Conservation (phyloP, 2,113 vertebrate genomes). For the Rhea pennata region DNA sequence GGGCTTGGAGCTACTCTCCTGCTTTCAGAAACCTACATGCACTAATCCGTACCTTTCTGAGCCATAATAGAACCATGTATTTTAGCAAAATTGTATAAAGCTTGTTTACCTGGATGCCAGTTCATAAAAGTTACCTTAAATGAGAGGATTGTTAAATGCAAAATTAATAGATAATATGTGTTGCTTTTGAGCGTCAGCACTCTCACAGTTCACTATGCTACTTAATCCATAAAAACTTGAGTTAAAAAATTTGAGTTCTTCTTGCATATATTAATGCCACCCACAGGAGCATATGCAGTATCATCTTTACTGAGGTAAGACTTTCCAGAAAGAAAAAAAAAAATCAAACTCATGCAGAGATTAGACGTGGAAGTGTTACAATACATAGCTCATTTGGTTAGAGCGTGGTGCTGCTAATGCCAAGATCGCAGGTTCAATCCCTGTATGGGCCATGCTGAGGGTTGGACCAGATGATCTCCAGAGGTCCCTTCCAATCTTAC, state of each 20-base stretch:
- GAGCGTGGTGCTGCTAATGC: too few species aligned
- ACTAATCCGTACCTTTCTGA: background rate
- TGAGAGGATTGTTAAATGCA: background rate
- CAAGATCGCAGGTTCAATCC: too few species aligned
- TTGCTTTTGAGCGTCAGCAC: background rate
- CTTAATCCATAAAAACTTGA: background rate
- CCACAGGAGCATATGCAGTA: background rate
- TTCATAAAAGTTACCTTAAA: background rate
- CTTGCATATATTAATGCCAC: background rate
- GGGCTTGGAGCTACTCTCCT: background rate
- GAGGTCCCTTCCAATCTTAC: too few species aligned
- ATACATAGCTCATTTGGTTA: too few species aligned
- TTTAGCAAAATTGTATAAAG: background rate
- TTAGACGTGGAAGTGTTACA: background rate
- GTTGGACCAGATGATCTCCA: too few species aligned
- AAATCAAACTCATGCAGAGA: background rate
- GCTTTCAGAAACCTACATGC: background rate
- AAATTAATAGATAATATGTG: background rate
- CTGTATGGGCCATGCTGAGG: too few species aligned
- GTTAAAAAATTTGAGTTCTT: background rate
- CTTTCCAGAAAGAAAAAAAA: background rate
- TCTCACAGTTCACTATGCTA: background rate
- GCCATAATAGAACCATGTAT: rapidly evolving
- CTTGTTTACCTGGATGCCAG: background rate
- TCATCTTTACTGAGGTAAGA: background rate